Evolutionary conservation across 1,140 invertebrate species (phyloP), one percentile per base, ranked within the genome.

Genomic region (Harlomillsia oculata): DNA sequence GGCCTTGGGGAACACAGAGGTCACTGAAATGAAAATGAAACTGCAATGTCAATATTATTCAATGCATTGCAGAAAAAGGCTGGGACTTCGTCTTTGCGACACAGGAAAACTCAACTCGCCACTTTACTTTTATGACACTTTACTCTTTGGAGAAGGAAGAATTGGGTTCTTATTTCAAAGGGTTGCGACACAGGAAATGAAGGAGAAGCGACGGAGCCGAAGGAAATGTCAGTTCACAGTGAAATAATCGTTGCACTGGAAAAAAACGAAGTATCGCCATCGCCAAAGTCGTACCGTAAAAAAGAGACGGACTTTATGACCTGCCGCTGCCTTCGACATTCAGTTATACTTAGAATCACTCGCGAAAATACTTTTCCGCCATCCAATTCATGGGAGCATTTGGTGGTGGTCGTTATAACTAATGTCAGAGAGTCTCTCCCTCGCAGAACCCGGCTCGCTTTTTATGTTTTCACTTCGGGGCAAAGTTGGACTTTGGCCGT

Each of bases 311-410:
- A 32, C 14, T 32, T 48, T 48, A 48, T 48, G 45, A 48, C 16
- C n/a, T 48, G 45, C n/a, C n/a, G 32, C 51, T 53, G 51, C 23
- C 23, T 43, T 53, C 37, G 51, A 41, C 51, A 53, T 40, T 53
- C 43, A n/a, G n/a, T n/a, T n/a, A n/a, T 40, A 53, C 28, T 40
- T 43, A 53, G 28, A 53, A 53, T 43, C 51, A 43, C 37, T 53
- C 43, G 51, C 51, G 37, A 53, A 37, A 53, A 28, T 53, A 32
- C 25, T 53, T 53, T 39, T 53, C 41, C 34, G 18, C 20, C 11
- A 30, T 28, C 28, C 28, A 30, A 34, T 32, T 49, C 14, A 30
- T 39, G 34, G 26, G 23, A 20, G 29, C 26, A 41, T 18, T 53
- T 32, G 26, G 28, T 43, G 20, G n/a, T 34, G n/a, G n/a, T 9